A percentile compares a stretch with the other conserved stretches of the same genome.
These are phyloP conservation scores for Ophthalmolycus amberensis DNA, from an alignment of 2,113 vertebrate genomes.

Conservation along the genomic window DNA sequence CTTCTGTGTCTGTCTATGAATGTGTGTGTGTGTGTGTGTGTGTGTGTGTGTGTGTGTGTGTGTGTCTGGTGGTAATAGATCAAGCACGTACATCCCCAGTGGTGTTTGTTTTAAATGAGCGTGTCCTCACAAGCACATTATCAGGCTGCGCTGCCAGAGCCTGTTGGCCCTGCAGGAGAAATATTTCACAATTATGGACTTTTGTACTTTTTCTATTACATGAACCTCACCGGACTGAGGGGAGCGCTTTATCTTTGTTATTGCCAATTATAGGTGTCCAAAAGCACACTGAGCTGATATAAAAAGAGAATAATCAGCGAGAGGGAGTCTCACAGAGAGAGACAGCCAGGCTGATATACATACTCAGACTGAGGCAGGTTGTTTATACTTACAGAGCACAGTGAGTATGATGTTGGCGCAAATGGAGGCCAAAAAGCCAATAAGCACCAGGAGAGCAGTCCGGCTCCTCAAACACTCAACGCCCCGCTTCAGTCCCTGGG, in stretches of 20 bases:
- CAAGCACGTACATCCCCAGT: constrained; percentile 43
- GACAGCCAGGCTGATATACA: constrained; percentile 32
- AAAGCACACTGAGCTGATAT: constrained; percentile 66
- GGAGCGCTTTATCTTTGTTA: constrained; percentile 75
- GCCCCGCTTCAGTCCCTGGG: constrained; percentile 54
- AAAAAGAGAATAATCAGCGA: constrained; percentile 69
- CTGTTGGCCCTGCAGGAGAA: constrained; percentile 64
- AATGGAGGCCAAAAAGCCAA: constrained; percentile 74
- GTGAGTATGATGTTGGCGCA: constrained; percentile 63
- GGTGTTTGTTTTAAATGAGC: constrained; percentile 75
- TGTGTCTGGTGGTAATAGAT: constrained; percentile 51
- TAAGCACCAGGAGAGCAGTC: constrained; percentile 58
- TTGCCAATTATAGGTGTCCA: constrained; percentile 77
- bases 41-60: constrained; percentile 11
- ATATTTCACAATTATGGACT: constrained; percentile 81
- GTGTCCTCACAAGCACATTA: constrained; percentile 68
- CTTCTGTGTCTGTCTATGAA: neutral
- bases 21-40: constrained; percentile 11
- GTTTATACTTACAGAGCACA: constrained; percentile 66
- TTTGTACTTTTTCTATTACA: constrained; percentile 74
- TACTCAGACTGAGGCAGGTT: constrained; percentile 9
- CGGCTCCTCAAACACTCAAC: constrained; percentile 65
- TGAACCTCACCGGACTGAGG: constrained; percentile 70
- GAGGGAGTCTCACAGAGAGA: constrained; percentile 35
- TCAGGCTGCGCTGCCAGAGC: constrained; percentile 63